Evolutionary conservation across 1,140 invertebrate species (phyloP).

Genomic region (Drosophila kikkawai): DNA sequence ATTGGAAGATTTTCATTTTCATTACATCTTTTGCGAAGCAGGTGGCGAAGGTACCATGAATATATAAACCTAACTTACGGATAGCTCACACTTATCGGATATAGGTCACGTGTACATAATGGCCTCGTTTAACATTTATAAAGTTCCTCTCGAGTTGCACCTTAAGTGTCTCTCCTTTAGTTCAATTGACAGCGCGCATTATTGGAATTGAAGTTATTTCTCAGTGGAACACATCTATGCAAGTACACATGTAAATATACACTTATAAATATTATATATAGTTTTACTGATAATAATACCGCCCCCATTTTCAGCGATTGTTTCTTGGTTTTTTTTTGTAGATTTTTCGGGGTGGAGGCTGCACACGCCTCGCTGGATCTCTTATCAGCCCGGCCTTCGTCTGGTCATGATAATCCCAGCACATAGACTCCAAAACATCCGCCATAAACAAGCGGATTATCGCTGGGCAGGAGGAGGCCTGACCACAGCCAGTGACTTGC

Average conservation of each 20-base stretch:
- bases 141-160: conserved; percentile 22
- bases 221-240: conserved; percentile 54
- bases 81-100: conserved; percentile 22
- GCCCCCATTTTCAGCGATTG: conserved; percentile 9
- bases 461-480: conserved; percentile 54
- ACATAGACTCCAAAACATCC: conserved; percentile 54
- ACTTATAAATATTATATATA: conserved; percentile 15
- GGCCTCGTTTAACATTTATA: conserved; percentile 40
- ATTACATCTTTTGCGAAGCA: conserved; percentile 51
- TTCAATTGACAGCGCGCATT: conserved; percentile 52
- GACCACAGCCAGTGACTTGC: conserved; percentile 70
- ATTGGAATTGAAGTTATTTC: conserved; percentile 54
- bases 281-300: conserved; percentile 7
- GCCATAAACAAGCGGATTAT: conserved; percentile 68
- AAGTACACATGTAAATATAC: conserved; percentile 35
- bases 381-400: conserved; percentile 44
- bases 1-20: conserved; percentile 73
- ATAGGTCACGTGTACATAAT: conserved; percentile 26
- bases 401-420: conserved; percentile 49
- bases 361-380: conserved; percentile 31
- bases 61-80: conserved; percentile 27
- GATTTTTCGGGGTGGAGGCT: conserved; percentile 20
- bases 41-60: conserved; percentile 24
- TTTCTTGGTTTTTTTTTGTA: neutral
- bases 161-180: conserved; percentile 14